Evolutionary conservation across 2,113 vertebrate species (phyloP).

Genomic region (Platichthys flesus): DNA sequence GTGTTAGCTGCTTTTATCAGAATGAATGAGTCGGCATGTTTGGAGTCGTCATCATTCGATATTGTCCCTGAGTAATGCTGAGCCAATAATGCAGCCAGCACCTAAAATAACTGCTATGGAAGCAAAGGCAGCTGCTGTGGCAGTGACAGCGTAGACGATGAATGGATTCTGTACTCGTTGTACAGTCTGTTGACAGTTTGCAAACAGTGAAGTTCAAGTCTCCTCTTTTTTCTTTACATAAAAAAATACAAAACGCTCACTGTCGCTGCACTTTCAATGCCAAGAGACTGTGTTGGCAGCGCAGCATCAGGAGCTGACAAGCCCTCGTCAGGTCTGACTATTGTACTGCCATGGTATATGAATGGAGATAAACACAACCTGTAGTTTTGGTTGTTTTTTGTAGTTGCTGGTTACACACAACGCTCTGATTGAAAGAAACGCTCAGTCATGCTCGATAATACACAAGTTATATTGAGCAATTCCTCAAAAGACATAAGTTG

Average conservation of each 20-base stretch:
- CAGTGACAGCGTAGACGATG: neutral
- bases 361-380: neutral
- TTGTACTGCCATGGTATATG: neutral
- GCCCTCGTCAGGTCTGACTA: constrained; percentile 25
- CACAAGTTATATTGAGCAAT: too few species aligned
- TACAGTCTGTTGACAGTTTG: constrained; percentile 11
- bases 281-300: constrained; percentile 7
- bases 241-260: neutral
- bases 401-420: neutral
- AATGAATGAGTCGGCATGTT: neutral
- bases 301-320: constrained; percentile 19
- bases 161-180: neutral
- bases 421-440: neutral
- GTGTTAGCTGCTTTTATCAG: neutral
- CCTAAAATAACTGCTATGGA: neutral
- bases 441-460: neutral
- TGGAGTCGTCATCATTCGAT: neutral
- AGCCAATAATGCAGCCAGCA: neutral
- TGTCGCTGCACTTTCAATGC: neutral
- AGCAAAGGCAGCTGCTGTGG: constrained; percentile 11
- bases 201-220: neutral
- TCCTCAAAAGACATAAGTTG: too few species aligned
- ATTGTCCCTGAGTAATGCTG: neutral
- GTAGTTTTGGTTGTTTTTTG: neutral
- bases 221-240: neutral